Percentiles rank a stretch among this genome's conserved stretches.
Evolutionary conservation across 2,888 invertebrate species (phyloP).

Genomic region (Syrista parreyssii): DNA sequence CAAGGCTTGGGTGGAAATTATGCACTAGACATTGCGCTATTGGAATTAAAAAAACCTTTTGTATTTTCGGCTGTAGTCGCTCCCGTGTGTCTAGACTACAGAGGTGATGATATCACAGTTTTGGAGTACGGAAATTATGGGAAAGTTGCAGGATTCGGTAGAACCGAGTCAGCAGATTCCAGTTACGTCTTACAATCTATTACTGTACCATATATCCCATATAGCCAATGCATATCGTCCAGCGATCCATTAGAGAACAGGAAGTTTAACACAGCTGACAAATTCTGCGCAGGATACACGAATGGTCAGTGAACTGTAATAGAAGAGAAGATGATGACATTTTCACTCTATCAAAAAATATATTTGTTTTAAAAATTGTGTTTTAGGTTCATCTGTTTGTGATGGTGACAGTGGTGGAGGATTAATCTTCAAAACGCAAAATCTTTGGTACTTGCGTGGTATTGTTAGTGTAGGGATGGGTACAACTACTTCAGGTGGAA

Average conservation of each 20-base stretch:
- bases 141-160: slow-evolving; percentile 61
- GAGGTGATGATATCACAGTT: slow-evolving; percentile 33
- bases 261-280: slow-evolving; percentile 55
- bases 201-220: slow-evolving; percentile 52
- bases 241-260: slow-evolving; percentile 32
- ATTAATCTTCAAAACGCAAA: slow-evolving; percentile 56
- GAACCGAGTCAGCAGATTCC: slow-evolving; percentile 44
- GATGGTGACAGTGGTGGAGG: slow-evolving; percentile 68
- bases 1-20: slow-evolving; percentile 53
- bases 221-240: slow-evolving; percentile 42
- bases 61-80: slow-evolving; percentile 44
- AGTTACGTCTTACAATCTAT: slow-evolving; percentile 54
- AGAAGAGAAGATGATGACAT: not conserved
- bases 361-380: not conserved
- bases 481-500: slow-evolving; percentile 31
- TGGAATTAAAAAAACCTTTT: slow-evolving; percentile 46
- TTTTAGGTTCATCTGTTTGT: slow-evolving; percentile 64
- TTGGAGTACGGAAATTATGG: slow-evolving; percentile 49
- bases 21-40: slow-evolving; percentile 54
- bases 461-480: slow-evolving; percentile 65
- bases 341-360: not conserved
- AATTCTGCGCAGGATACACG: slow-evolving; percentile 63
- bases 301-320: slow-evolving; percentile 51
- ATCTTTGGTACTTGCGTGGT: slow-evolving; percentile 64
- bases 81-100: slow-evolving; percentile 54